Percentiles rank a stretch among this genome's conserved stretches.
phyloP scores from a whole-genome alignment of 1,140 invertebrate genomes.

The Drepana arcuata region DNA sequence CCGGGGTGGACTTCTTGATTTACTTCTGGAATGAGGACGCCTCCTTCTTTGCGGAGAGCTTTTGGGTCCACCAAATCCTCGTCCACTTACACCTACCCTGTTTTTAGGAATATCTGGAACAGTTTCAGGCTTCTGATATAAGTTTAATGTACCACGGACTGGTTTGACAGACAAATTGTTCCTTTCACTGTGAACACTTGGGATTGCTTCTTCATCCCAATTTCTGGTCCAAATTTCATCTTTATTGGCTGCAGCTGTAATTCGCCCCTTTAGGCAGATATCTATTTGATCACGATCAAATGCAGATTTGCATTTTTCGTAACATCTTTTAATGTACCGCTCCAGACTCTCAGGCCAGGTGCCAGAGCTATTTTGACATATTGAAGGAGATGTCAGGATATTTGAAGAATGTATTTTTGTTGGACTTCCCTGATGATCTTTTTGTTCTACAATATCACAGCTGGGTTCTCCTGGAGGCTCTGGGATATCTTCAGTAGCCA shows the following conservation, averaged over 20 bases:
- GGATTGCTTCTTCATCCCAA: slow-evolving; percentile 93
- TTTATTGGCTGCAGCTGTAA: slow-evolving; percentile 89
- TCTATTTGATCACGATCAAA: slow-evolving; percentile 95
- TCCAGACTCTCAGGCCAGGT: slow-evolving; percentile 83
- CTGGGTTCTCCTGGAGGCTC: slow-evolving; percentile 39
- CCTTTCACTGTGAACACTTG: slow-evolving; percentile 84
- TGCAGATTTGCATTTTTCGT: slow-evolving; percentile 88
- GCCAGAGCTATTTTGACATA: slow-evolving; percentile 64
- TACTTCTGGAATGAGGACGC: slow-evolving; percentile 39
- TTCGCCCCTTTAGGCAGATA: slow-evolving; percentile 93
- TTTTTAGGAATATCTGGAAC: slow-evolving; percentile 34
- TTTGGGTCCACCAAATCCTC: slow-evolving; percentile 30
- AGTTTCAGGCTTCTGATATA: slow-evolving; percentile 67
- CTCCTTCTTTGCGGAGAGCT: slow-evolving; percentile 42
- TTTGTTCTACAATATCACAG: slow-evolving; percentile 18
- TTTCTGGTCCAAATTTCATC: slow-evolving; percentile 90
- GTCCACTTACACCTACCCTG: slow-evolving; percentile 23
- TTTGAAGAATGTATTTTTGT: slow-evolving; percentile 33
- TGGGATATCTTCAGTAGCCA: slow-evolving; percentile 54
- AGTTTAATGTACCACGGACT: slow-evolving; percentile 64
- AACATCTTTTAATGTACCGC: slow-evolving; percentile 92
- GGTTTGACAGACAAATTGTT: slow-evolving; percentile 74
- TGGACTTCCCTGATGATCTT: slow-evolving; percentile 29
- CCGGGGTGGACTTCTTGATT: slow-evolving; percentile 47
- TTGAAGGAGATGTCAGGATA: slow-evolving; percentile 43